A percentile compares a stretch with the other conserved stretches of the same genome.
Conservation (phyloP, 2,113 vertebrate species). For the Aspidoscelis tigris region DNA sequence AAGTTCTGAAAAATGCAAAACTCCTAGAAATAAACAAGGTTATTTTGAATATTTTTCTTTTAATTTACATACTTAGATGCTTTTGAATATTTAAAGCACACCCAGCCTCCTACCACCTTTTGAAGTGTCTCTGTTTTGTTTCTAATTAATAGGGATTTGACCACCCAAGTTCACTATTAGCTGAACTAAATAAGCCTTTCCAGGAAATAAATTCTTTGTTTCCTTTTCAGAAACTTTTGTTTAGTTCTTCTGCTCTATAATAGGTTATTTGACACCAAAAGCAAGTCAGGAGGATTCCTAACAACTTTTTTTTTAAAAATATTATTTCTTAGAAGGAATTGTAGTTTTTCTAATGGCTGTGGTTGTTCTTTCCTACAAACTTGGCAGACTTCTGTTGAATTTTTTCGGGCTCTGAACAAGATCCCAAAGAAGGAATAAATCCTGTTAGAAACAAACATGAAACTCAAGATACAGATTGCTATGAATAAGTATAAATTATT, state of each 20-base stretch:
- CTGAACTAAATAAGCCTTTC: not conserved
- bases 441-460: not conserved
- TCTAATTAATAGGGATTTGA: not conserved
- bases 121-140: too few species aligned
- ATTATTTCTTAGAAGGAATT: not conserved
- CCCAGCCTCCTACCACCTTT: not conserved
- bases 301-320: not conserved
- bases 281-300: not conserved
- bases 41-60: not conserved
- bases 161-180: not conserved
- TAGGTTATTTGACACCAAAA: not conserved
- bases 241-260: not conserved
- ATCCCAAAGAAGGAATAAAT: not conserved
- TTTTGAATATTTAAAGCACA: not conserved
- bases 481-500: not conserved
- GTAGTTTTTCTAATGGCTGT: not conserved
- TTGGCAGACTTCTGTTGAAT: not conserved
- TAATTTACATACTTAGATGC: not conserved
- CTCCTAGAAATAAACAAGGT: not conserved
- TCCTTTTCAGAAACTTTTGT: not conserved
- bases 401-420: not conserved
- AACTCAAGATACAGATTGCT: not conserved
- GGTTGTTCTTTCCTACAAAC: not conserved
- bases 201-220: not conserved
- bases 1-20: not conserved